These are phyloP conservation scores for Aptenodytes forsteri DNA, from an alignment of 2,113 vertebrate species.

Conservation along the genomic window DNA sequence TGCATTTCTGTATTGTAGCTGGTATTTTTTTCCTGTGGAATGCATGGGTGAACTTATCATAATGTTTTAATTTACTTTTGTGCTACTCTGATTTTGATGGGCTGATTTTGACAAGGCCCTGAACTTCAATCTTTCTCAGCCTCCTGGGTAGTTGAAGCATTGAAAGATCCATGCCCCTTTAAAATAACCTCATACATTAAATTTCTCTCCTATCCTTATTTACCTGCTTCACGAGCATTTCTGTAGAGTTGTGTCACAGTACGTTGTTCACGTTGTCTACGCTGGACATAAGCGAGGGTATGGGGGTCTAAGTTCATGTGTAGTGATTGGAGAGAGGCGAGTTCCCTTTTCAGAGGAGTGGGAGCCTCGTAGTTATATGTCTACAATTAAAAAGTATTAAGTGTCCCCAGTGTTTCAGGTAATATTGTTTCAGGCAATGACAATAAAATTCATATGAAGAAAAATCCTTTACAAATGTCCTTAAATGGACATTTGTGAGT, in stretches of 20 bases:
- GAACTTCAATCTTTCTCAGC: neutral
- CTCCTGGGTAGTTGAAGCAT: neutral
- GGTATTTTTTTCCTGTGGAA: neutral
- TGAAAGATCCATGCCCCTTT: neutral
- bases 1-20: neutral
- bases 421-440: neutral
- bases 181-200: neutral
- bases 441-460: neutral
- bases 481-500: neutral
- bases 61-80: neutral
- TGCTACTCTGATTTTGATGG: neutral
- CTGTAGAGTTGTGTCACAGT: neutral
- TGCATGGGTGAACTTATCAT: neutral
- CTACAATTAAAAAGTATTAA: neutral
- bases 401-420: neutral
- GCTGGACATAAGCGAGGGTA: neutral
- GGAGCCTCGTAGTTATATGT: neutral
- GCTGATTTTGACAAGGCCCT: neutral
- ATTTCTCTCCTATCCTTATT: neutral
- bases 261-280: neutral
- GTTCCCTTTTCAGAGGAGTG: neutral
- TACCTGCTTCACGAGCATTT: neutral
- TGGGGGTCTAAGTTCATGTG: neutral
- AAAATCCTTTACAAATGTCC: neutral
- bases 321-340: rapidly evolving